Base-by-base conservation (phyloP, 2,888 invertebrate species). In the Vandiemenella viatica region DNA sequence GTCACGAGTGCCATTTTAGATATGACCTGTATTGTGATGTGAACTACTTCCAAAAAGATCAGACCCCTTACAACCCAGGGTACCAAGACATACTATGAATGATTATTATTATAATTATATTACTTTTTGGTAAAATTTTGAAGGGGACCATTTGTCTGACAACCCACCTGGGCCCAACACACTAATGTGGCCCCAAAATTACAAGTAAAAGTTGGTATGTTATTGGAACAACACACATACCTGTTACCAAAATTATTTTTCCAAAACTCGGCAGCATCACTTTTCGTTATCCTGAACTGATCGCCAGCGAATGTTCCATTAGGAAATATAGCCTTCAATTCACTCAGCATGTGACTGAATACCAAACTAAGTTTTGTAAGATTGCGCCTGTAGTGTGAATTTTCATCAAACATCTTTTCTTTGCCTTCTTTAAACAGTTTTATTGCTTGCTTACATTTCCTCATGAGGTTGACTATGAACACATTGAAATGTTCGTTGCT, bases 181-280 rank as follows among this genome's bases (percentile, higher is more conserved):
- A n/a, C n/a, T n/a, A n/a, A n/a, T n/a, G n/a, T n/a, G n/a, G n/a
- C n/a, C n/a, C n/a, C n/a, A n/a, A n/a, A n/a, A n/a, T n/a, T n/a
- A n/a, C n/a, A n/a, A n/a, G n/a, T n/a, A n/a, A n/a, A n/a, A n/a
- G n/a, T n/a, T n/a, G n/a, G n/a, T n/a, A n/a, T n/a, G n/a, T n/a
- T n/a, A n/a, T n/a, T n/a, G n/a, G n/a, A n/a, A 22, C 20, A 4
- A 2, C n/a, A 21, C 19, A 61, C 73, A 72, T 68, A 93, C 95
- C 90, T 93, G 75, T 93, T 92, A 60, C 90, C 91, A 69, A 99
- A 99, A 65, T 91, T 87, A 52, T 76, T 79, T 64, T 81, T 87
- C 98, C 98, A 98, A 69, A 98, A 98, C 56, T 96, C 95, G 0
- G 96, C 91, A 8, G 98, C 98, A 72, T 99, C 97, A 59, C 92